Percentiles rank a stretch among this genome's conserved stretches.
These are phyloP conservation scores for Bacillus rossius DNA, from an alignment of 1,140 invertebrate species.

Conservation along the genomic window DNA sequence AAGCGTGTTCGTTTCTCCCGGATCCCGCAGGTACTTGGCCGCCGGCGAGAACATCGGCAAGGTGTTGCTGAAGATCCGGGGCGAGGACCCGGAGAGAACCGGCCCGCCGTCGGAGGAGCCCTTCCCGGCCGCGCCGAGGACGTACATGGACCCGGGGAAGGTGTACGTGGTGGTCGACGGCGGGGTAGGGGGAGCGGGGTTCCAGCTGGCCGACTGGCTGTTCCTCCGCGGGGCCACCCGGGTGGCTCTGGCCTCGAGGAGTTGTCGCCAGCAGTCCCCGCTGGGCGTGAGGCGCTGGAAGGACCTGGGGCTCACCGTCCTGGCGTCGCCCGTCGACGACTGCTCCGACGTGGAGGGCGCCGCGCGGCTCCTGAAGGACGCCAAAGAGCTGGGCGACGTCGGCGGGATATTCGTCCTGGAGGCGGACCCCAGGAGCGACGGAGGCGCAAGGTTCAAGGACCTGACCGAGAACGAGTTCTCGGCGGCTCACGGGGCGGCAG, in stretches of 20 bases:
- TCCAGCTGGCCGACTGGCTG: conserved; percentile 57
- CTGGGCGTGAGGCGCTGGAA: conserved; percentile 44
- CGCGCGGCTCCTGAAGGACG: conserved; percentile 51
- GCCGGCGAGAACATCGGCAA: conserved; percentile 49
- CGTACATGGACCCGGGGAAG: conserved; percentile 47
- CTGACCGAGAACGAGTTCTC: too few species aligned
- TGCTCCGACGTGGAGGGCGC: conserved; percentile 44
- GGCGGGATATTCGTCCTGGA: conserved; percentile 78
- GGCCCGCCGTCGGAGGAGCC: conserved; percentile 3
- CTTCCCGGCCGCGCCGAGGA: conserved; percentile 42
- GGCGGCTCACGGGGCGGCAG: too few species aligned
- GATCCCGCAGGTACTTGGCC: conserved; percentile 50
- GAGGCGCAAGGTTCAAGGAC: too few species aligned
- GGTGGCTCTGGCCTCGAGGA: conserved; percentile 53
- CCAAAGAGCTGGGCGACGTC: conserved; percentile 53
- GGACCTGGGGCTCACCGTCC: conserved; percentile 46
- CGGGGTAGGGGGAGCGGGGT: conserved; percentile 58
- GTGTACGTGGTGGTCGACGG: conserved; percentile 47
- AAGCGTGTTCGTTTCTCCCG: too few species aligned
- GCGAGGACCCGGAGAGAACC: conserved; percentile 5
- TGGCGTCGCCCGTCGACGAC: conserved; percentile 46
- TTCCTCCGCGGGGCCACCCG: conserved; percentile 50
- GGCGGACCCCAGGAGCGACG: conserved; percentile 40
- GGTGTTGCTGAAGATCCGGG: conserved; percentile 7
- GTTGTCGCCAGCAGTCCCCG: conserved; percentile 48